phyloP scores from a whole-genome alignment of 2,888 invertebrate genomes.

The Drosophila tanythrix region DNA sequence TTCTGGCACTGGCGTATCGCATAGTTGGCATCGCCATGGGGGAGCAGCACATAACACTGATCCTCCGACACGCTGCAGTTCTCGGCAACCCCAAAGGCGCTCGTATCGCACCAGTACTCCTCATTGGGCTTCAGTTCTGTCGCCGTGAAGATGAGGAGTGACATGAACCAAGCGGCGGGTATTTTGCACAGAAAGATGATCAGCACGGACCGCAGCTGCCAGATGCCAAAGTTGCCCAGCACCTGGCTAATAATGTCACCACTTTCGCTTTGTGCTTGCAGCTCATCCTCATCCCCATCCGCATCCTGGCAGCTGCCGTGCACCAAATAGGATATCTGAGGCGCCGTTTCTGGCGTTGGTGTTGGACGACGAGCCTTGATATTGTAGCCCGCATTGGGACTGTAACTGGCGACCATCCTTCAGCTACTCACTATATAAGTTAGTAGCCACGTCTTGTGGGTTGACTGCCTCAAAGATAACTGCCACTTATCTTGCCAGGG shows the following conservation, averaged over 20 bases:
- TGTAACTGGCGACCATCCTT: conserved; percentile 32
- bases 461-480: conserved; percentile 61
- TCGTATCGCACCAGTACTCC: conserved; percentile 76
- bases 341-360: conserved; percentile 34
- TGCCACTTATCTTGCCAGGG: conserved; percentile 52
- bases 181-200: conserved; percentile 85
- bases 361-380: conserved; percentile 39
- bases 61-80: conserved; percentile 70
- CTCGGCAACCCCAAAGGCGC: conserved; percentile 20
- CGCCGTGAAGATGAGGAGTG: conserved; percentile 85
- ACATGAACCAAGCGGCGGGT: conserved; percentile 86
- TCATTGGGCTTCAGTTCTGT: conserved; percentile 81
- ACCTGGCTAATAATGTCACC: conserved; percentile 77
- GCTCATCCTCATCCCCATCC: conserved; percentile 14
- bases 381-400: conserved; percentile 18
- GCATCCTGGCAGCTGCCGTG: conserved; percentile 19
- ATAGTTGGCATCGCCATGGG: conserved; percentile 51
- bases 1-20: conserved; percentile 65
- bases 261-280: background rate
- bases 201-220: conserved; percentile 84
- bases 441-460: conserved; percentile 55
- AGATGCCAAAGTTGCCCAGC: conserved; percentile 84
- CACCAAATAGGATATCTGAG: conserved; percentile 30
- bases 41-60: conserved; percentile 75
- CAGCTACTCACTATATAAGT: conserved; percentile 31